Conservation (phyloP, 2,888 invertebrate species). For the Chrysina gloriosa region DNA sequence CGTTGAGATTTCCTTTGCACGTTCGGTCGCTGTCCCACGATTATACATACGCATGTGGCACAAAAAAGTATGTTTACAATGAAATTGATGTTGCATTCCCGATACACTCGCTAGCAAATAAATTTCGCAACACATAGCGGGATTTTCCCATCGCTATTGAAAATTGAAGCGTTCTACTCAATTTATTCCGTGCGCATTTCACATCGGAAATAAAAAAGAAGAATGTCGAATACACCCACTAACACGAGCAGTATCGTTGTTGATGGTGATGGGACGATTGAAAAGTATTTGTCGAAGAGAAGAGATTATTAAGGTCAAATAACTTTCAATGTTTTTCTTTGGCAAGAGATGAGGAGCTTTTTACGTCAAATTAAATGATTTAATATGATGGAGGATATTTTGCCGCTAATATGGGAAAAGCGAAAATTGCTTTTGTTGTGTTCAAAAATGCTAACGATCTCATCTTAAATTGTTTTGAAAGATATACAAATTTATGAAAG, state of each 20-base stretch:
- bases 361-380: no score
- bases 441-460: no score
- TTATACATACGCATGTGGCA: constrained; percentile 1
- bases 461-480: no score
- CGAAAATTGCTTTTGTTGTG: no score
- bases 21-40: constrained; percentile 30
- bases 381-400: no score
- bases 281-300: background rate
- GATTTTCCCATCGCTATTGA: constrained; percentile 18
- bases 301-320: background rate
- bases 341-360: no score
- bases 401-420: no score
- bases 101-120: constrained; percentile 6
- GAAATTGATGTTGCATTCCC: constrained; percentile 13
- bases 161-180: background rate
- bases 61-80: constrained; percentile 24
- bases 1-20: constrained; percentile 21
- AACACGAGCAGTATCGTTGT: no score
- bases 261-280: no score
- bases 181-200: background rate
- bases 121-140: constrained; percentile 22
- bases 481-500: no score
- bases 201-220: background rate
- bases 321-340: no score
- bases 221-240: background rate